Conservation (phyloP, 2,113 vertebrate species). For the Pseudois nayaur region DNA sequence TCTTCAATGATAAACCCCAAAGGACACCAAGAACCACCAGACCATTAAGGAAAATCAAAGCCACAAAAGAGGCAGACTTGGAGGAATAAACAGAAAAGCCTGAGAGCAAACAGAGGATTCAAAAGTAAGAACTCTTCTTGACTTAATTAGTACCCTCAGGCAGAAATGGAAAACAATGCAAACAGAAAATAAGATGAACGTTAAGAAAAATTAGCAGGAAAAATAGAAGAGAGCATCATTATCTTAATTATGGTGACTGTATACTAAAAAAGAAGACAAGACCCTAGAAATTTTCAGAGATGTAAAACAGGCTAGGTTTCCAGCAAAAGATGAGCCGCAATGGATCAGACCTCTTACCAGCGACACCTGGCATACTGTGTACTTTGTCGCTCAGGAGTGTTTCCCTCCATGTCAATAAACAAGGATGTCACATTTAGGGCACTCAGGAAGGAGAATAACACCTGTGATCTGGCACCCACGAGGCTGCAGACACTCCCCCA, state of each 20-base stretch:
- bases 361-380: background rate
- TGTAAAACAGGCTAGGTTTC: background rate
- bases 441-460: background rate
- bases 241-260: background rate
- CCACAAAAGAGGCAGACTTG: background rate
- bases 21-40: background rate
- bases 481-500: background rate
- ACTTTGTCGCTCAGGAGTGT: background rate
- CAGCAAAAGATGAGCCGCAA: background rate
- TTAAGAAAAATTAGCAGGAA: background rate
- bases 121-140: background rate
- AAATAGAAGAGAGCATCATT: background rate
- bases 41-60: background rate
- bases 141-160: background rate
- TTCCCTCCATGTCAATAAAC: background rate
- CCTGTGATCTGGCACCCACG: background rate
- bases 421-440: background rate
- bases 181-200: background rate
- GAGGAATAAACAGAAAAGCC: background rate
- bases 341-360: background rate
- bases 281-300: background rate
- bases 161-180: background rate
- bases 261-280: background rate
- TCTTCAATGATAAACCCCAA: background rate
- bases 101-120: background rate